Percentiles rank a stretch among this genome's conserved stretches.
These are phyloP conservation scores for Himalopsyche anomala DNA, from an alignment of 2,888 invertebrate species.

Conservation along the genomic window DNA sequence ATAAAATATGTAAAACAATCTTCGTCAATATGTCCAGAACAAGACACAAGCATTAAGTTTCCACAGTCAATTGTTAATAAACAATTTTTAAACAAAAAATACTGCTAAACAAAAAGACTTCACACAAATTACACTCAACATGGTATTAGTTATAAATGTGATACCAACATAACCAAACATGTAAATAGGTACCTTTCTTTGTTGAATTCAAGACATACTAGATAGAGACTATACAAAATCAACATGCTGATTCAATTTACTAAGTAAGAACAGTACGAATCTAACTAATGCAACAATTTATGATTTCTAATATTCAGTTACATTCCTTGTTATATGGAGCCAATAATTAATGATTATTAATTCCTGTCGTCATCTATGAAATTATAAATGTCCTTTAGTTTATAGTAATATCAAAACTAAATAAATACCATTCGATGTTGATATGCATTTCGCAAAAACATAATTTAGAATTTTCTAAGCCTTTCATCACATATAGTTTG, in stretches of 20 bases:
- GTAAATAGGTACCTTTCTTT: not conserved
- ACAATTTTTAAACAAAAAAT: not conserved
- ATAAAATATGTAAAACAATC: no score
- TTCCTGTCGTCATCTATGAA: no score
- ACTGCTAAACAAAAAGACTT: slow-evolving; percentile 1
- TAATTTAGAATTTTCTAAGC: no score
- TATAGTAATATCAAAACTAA: no score
- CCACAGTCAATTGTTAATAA: not conserved
- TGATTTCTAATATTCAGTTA: no score
- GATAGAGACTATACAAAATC: not conserved
- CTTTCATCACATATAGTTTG: no score
- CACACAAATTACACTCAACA: slow-evolving; percentile 21
- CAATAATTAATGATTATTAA: no score
- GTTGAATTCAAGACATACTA: slow-evolving; percentile 3
- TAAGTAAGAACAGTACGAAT: not conserved
- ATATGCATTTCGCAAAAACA: no score
- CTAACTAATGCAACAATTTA: no score
- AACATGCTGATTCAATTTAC: slow-evolving; percentile 2
- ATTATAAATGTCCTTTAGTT: no score
- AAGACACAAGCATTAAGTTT: not conserved
- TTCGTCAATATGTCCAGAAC: not conserved
- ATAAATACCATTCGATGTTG: no score
- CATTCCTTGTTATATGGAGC: no score
- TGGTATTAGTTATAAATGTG: not conserved
- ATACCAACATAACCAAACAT: not conserved